Base-by-base conservation (phyloP, 1,140 invertebrate species). In the Calliphora vicina region DNA sequence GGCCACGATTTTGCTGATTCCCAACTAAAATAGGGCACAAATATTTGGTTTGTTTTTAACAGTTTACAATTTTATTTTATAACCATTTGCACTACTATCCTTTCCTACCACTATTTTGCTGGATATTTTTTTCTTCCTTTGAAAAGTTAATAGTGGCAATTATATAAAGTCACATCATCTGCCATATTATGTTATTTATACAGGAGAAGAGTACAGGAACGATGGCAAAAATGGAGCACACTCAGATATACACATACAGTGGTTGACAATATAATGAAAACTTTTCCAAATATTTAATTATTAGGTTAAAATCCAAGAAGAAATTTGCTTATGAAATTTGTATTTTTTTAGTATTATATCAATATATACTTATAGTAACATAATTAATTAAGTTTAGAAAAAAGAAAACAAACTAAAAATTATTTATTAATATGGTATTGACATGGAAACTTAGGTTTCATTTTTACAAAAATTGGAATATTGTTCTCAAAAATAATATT, bases 121-220 rank as follows among this genome's bases (percentile, higher is more conserved):
- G 15, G 6, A 17, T 57, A 17, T 57, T 57, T 57, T 57, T 57
- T n/a, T 67, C 23, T 67, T 67, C 23, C 20, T 23, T 57, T 67
- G 61, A 67, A 67, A 67, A 67, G 61, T 67, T 67, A 67, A 67
- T 67, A 23, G 61, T 67, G 23, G n/a, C 61, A 67, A 67, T 67
- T 67, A 67, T n/a, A 67, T 23, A 67, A 23, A 67, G 61, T 67
- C 61, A 67, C 61, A 67, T 67, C 61, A 67, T 67, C 61, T 67
- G 61, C 23, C 61, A 67, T 67, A 67, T 67, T 67, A 67, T 20
- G 61, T 67, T 20, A 23, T 20, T 35, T 23, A 1, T 23, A 23
- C 9, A 67, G 12, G n/a, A 15, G 17, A 6, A 57, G 1, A 57
- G 15, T n/a, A n/a, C 15, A 15, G 45, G 15, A n/a, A 57, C 13